Base-by-base conservation (phyloP, 2,797 vertebrate genomes). In the Platalea minor region DNA sequence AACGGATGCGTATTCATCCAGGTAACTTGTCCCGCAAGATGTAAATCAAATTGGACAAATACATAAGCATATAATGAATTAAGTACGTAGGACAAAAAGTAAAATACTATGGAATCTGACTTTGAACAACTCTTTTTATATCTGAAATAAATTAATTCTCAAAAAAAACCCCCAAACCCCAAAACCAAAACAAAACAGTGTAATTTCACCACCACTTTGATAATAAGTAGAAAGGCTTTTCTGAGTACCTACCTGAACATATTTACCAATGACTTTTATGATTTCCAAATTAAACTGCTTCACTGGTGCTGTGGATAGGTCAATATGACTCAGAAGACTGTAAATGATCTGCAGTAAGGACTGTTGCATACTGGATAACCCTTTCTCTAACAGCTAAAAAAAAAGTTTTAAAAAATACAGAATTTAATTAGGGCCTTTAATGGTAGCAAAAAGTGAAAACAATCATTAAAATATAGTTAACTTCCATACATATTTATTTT, bases 261-360 rank as follows among this genome's bases (percentile, higher is more conserved):
- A 99, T 99, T 99, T 99, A 90, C 99, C 99, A 83, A 99, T 99
- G 89, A 99, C 98, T 97, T 99, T 99, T 98, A 99, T 99, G 97
- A 99, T 99, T 97, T 99, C 99, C 97, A 99, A 98, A 97, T 99
- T 99, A 96, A 99, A 99, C 98, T 99, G 99, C 93, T 99, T 99
- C 89, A 99, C 99, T 1, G 99, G 99, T 56, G 99, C 99, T 64
- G 99, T 97, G 21, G 99, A 99, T 24, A 99, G 98, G 97, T 99
- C 99, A 76, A 99, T 98, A 68, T 99, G 99, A 98, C 99, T 99
- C 97, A 99, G 95, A 77, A 99, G 98, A 96, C 99, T 99, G 94
- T 99, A 98, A 96, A 99, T 99, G 54, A 99, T 99, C 97, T 99
- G 99, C 70, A 99, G 97, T 94, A 99, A 97, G 46, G 99, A 99